Base-by-base conservation (phyloP, 2,888 invertebrate genomes). In the Amphipoea lucens region DNA sequence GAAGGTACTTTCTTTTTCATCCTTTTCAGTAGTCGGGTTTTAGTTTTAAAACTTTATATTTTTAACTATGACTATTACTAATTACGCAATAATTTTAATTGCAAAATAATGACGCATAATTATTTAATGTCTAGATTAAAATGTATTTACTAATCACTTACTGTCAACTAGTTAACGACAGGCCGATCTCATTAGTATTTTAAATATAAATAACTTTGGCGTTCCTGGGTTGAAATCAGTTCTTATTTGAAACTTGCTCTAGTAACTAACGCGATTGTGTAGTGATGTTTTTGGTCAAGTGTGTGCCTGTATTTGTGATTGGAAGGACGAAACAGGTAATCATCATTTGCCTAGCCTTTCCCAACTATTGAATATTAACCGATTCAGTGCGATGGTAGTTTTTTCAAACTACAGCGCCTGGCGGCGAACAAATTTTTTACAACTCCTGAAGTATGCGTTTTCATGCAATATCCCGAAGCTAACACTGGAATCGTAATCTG, bases 61-160 rank as follows among this genome's bases (percentile, higher is more conserved):
- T 45, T 11, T 11, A 45, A 45, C 11, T 12, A 45, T 12, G 45
- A 45, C 2, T 45, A 45, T 48, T 48, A 48, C n/a, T 48, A 14
- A n/a, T n/a, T 7, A 40, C 7, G 4, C 4, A 20, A 51, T 20
- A n/a, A 68, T 40, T 40, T n/a, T 17, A 11, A 74, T 20, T 74
- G 42, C 14, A 11, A 57, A 14, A 70, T 29, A 54, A 69, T 17
- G 29, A 42, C 20, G 9, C 14, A 9, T 74, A 6, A 68, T 40
- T 68, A 40, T 40, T 29, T 14, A 69, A 69, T 51, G 20, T n/a
- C 14, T 54, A 29, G 4, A 69, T 20, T 69, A 9, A 51, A 74
- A 74, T 57, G 42, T 23, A 42, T 36, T 74, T 29, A 42, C 51
- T 42, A 23, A 74, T 51, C n/a, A 36, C n/a, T 68, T 40, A 36